Evolutionary conservation across 2,797 vertebrate genomes (phyloP), one percentile per base, ranked within the genome.

Genomic region (Chiroxiphia lanceolata): DNA sequence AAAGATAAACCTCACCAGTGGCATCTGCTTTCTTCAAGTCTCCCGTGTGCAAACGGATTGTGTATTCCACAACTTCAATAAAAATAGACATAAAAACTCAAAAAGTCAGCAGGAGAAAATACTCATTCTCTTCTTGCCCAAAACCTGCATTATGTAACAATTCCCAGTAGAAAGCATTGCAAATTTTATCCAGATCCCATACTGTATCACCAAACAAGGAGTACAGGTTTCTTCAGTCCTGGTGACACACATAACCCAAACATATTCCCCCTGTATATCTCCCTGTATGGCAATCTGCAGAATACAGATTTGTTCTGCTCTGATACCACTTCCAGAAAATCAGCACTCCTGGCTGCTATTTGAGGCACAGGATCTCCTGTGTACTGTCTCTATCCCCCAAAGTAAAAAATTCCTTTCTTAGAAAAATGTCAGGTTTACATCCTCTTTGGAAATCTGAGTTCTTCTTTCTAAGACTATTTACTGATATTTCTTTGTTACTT

Each of bases 21-120:
- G 90, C 86, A 71, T 80, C 89, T 71, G 94, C 94, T 84, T 96
- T 97, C 87, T 94, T 96, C 72, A 91, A 44, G 83, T 98, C 94
- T 90, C 97, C 97, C 0, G 44, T 97, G 63, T 98, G 71, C 40
- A 98, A 56, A 69, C 94, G 78, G 83, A 98, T 74, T 51, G 89
- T 79, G 22, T 98, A 98, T 61, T 97, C 94, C 48, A 97, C 85
- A 87, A 97, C 97, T 98, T 86, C 45, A 91, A 36, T 47, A 90
- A 86, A 97, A 81, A 95, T 15, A 83, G 25, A 85, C 26, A 80
- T 22, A 74, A 80, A 74, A 0, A 0, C 3, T 10, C 3, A 83
- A 40, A 54, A 83, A n/a, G n/a, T 87, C 40, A 92, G 15, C 15
- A 71, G 34, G 13, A 89, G 25, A 72, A 74, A 95, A 84, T 16